Evolutionary conservation across 2,113 vertebrate species (phyloP), one percentile per base, ranked within the genome.

Genomic region (Corvus moneduloides): DNA sequence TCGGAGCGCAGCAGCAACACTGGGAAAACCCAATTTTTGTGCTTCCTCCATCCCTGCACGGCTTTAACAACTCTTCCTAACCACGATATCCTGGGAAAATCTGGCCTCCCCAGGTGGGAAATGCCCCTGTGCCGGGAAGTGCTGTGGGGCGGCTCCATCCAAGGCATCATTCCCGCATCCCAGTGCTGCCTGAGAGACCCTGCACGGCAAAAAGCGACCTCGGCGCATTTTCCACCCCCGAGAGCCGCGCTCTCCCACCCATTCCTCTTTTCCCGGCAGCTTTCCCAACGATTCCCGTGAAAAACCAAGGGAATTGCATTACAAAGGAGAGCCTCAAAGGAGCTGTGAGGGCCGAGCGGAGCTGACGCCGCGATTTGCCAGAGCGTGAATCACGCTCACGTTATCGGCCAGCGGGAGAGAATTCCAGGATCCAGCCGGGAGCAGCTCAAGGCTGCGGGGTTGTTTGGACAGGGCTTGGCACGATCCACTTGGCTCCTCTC

Each of bases 381-480:
- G 94, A 71, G 87, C 3, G 49, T 97, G 96, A 96, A 95, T 94
- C 96, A 96, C 33, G 58, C 62, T 7, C n/a, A 12, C 67, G 33
- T 68, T 90, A 77, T 87, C 83, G 2, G 91, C 93, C 94, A 97
- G 41, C 48, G 54, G 94, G 87, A 59, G 37, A 75, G 52, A 90
- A 91, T 93, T 93, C 92, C 91, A 95, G 90, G 18, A 69, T 68
- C 84, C 86, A 81, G 84, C 62, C 49, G 43, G 37, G 66, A 93
- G 90, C 56, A 89, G 90, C 12, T 79, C 19, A 3, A 41, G 66
- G 33, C 74, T 66, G 74, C 56, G 35, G 86, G 86, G 76, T 27
- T 72, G 43, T 71, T 83, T 80, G 90, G 16, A 54, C 55, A 41
- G 74, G 64, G 74, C 90, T 96, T 85, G 96, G 94, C 96, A 87